phyloP scores from a whole-genome alignment of 2,113 vertebrate genomes.

The Donacobius atricapilla region DNA sequence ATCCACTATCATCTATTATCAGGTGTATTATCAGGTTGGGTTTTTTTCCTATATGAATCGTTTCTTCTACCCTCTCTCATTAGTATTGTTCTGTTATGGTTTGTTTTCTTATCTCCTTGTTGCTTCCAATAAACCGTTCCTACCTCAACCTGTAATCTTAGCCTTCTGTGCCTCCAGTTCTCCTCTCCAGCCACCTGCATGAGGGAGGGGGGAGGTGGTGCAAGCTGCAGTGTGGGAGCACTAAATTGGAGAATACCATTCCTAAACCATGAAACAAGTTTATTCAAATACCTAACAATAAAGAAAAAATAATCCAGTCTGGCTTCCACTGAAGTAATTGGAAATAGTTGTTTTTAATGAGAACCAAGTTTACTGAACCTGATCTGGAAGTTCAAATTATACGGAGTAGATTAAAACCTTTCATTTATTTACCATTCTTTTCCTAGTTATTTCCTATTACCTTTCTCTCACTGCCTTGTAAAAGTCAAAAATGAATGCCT shows the following conservation, averaged over 20 bases:
- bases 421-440: neutral
- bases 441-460: neutral
- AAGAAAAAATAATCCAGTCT: neutral
- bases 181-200: neutral
- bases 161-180: neutral
- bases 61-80: neutral
- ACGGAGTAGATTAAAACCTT: neutral
- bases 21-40: accelerated
- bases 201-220: neutral
- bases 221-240: neutral
- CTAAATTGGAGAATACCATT: neutral
- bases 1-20: neutral
- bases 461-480: neutral
- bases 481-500: neutral
- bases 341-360: neutral
- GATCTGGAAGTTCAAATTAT: neutral
- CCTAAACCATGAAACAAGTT: neutral
- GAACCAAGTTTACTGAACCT: neutral
- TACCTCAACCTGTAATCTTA: neutral
- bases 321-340: neutral
- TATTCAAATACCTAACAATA: neutral
- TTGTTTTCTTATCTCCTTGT: neutral
- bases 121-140: neutral
- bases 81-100: neutral
- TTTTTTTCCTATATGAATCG: neutral